A percentile compares a stretch with the other conserved stretches of the same genome.
These are phyloP conservation scores for Hanleya hanleyi DNA, from an alignment of 2,888 invertebrate genomes.

Conservation along the genomic window DNA sequence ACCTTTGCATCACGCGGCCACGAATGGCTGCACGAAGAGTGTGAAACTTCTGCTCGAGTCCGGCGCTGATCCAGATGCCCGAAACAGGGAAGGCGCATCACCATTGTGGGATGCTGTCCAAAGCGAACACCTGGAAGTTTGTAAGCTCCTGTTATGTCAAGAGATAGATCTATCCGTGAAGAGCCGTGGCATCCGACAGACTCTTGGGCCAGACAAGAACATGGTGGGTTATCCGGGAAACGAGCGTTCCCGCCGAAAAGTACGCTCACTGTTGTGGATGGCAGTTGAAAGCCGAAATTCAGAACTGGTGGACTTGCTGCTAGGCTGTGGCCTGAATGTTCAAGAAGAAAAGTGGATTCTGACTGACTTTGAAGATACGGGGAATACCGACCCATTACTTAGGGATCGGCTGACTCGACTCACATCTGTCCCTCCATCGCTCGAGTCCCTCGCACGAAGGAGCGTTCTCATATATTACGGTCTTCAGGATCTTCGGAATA, in stretches of 20 bases:
- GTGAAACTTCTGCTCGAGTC: constrained; percentile 14
- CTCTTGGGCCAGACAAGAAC: neutral
- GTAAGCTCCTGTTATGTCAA: neutral
- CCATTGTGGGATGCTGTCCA: constrained; percentile 38
- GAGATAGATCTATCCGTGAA: neutral
- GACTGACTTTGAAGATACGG: neutral
- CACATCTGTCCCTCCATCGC: neutral
- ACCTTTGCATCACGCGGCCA: constrained; percentile 30
- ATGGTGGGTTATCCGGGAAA: no score
- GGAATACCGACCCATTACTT: neutral
- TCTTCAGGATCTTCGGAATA: no score
- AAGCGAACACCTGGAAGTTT: neutral
- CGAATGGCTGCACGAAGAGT: constrained; percentile 21
- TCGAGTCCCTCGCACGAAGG: no score
- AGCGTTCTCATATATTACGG: no score
- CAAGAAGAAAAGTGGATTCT: neutral
- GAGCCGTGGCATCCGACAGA: neutral
- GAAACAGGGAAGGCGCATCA: constrained; percentile 20
- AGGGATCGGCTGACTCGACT: neutral
- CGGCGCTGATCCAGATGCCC: constrained; percentile 26
- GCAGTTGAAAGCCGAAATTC: neutral
- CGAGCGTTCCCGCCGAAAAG: neutral
- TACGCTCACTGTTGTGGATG: neutral
- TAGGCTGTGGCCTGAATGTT: neutral
- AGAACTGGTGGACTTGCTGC: neutral